These are phyloP conservation scores for Stenurella melanura DNA, from an alignment of 2,888 invertebrate species.

Conservation along the genomic window DNA sequence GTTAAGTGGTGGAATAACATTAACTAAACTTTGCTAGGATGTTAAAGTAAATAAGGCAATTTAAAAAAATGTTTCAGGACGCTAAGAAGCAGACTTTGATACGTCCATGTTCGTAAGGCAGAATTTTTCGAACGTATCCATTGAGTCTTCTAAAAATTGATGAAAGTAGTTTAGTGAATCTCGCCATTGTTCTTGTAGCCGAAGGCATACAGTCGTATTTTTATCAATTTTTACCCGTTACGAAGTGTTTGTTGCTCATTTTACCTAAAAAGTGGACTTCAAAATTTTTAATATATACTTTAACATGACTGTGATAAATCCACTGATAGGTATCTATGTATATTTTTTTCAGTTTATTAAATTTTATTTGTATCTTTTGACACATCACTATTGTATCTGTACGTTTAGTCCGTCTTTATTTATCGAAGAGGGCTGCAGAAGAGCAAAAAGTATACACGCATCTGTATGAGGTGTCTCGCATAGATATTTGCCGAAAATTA, in stretches of 20 bases:
- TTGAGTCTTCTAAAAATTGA: neutral
- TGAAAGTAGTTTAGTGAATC: conserved; percentile 1
- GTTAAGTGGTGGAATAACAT: too few relatives aligned
- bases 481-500: too few relatives aligned
- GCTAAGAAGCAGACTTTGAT: neutral
- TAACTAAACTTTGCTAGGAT: too few relatives aligned
- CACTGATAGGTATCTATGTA: conserved; percentile 42
- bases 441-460: neutral
- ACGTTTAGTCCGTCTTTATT: neutral
- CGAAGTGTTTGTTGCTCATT: conserved; percentile 38
- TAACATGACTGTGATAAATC: conserved; percentile 47
- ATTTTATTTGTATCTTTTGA: conserved; percentile 18
- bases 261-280: conserved; percentile 40
- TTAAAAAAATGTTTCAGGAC: too few relatives aligned
- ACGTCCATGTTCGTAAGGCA: neutral
- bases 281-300: conserved; percentile 46
- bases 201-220: neutral
- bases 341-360: conserved; percentile 18
- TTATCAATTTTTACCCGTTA: neutral
- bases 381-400: conserved; percentile 17
- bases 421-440: neutral
- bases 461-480: neutral
- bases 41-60: too few relatives aligned
- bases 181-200: neutral
- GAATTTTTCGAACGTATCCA: neutral